Base-by-base conservation (phyloP, 2,797 vertebrate genomes). In the Gadopsis bispinosus region DNA sequence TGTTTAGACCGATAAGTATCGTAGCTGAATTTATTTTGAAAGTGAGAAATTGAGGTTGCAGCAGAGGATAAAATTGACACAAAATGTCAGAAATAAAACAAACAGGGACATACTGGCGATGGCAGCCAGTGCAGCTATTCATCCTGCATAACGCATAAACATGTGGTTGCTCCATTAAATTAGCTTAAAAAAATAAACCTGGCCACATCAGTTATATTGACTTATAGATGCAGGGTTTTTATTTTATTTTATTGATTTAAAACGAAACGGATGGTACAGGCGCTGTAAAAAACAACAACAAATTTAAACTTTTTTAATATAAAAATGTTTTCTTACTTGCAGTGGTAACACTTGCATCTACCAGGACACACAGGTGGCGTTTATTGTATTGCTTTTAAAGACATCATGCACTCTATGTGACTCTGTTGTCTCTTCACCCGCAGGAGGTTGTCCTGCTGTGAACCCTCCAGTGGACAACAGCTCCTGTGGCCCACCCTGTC, bases 401-500 rank as follows among this genome's bases (percentile, higher is more conserved):
- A 26, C 45, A 16, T 1, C 1, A 0, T 62, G 19, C 7, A 4
- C 39, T 66, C 17, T 5, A 0, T 76, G 43, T 66, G 41, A 62
- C 61, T 53, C 3, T 39, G 3, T 37, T 78, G 45, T 85, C 11
- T 69, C 51, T 71, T 93, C 63, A 87, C 87, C 88, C 83, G 5
- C 93, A 99, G 98, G 98, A 80, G 98, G 98, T 72, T 99, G 98
- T 84, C 95, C 96, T 86, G 92, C 96, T 5, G 86, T 95, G 48
- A 95, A 87, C 83, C 96, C 96, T 68, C 96, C 96, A 39, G 94
- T 95, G 67, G 94, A 94, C 84, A 97, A 97, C 91, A 96, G 96
- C 93, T 96, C 96, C 80, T 99, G 98, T 93, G 96, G 96, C 73
- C 97, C 97, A 14, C 95, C 96, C 9, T 99, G 98, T 87, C 95